These are phyloP conservation scores for Onychomys torridus DNA, from an alignment of 2,797 vertebrate species.

Conservation along the genomic window DNA sequence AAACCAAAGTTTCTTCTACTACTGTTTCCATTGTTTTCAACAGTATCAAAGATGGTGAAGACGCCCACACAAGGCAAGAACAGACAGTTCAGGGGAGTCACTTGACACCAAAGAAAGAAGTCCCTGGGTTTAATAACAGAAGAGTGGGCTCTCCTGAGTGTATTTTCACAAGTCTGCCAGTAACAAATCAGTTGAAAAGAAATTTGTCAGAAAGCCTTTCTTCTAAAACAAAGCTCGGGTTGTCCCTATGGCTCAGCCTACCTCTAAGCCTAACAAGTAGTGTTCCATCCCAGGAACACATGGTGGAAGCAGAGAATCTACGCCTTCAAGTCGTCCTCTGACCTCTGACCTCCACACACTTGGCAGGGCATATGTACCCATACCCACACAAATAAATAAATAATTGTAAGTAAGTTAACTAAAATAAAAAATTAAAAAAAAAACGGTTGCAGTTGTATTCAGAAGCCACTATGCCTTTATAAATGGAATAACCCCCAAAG, in stretches of 20 bases:
- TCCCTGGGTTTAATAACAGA: not conserved
- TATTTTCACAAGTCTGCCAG: not conserved
- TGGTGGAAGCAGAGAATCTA: not conserved
- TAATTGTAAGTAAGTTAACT: not conserved
- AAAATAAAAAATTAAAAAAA: too few relatives aligned
- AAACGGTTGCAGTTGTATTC: conserved; percentile 96
- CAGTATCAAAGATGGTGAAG: conserved; percentile 92
- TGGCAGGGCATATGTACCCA: not conserved
- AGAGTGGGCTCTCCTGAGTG: not conserved
- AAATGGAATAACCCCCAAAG: conserved; percentile 90
- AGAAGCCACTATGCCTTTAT: conserved; percentile 96
- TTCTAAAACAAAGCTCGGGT: conserved; percentile 66
- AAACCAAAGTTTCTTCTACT: conserved; percentile 94
- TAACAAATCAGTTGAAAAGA: not conserved
- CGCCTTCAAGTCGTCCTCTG: not conserved
- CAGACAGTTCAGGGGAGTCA: not conserved
- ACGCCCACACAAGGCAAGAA: not conserved
- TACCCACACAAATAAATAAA: not conserved
- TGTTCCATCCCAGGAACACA: not conserved
- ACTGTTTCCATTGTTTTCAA: conserved; percentile 94
- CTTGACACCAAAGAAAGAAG: not conserved
- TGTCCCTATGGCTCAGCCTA: not conserved
- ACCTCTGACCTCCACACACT: not conserved
- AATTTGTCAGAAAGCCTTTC: not conserved
- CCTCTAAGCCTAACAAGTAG: not conserved